Evolutionary conservation across 1,140 invertebrate genomes (phyloP), one percentile per base, ranked within the genome.

Genomic region (Harpegnathos saltator): DNA sequence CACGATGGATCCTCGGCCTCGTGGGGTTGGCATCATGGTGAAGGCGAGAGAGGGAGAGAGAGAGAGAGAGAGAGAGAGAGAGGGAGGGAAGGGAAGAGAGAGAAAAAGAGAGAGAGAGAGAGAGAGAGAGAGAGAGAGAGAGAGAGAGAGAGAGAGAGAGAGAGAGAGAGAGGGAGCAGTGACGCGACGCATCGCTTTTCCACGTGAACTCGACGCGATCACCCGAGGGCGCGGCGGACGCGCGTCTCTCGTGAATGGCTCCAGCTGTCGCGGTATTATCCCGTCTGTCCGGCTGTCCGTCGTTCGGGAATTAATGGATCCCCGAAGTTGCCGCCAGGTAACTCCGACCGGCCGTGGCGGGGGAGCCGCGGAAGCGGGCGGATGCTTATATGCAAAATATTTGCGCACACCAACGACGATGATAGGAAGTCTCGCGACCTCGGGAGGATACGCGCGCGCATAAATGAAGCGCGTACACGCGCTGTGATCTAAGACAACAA

Each of bases 211-310:
- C 85, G 81, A 68, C 74, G 82, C 89, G 89, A 90, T 91, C 85
- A 90, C 88, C 72, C 86, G 82, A 88, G 85, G 72, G 85, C 86
- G 82, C 73, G 75, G 26, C 38, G 38, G 38, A 9, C 38, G 38
- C 38, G 74, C 69, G 68, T 78, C 83, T 85, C 85, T 77, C 89
- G 84, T 90, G 84, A 90, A 92, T 90, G 78, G 77, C 84, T 90
- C 82, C 90, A 91, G 90, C 89, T 92, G 90, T 80, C 81, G 71
- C n/a, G 22, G 54, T 83, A 90, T 91, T 92, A 91, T 91, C 89
- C 38, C 11, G 77, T 85, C 52, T 82, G 74, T 85, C 52, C 83
- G 74, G 78, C 59, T 82, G 54, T 5, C 12, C 50, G 62, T 66
- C 12, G 33, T 58, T 73, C 84, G 22, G 33, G 56, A 86, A 73